These are phyloP conservation scores for Invenusta paracnida DNA, from an alignment of 2,888 invertebrate genomes.

Conservation along the genomic window DNA sequence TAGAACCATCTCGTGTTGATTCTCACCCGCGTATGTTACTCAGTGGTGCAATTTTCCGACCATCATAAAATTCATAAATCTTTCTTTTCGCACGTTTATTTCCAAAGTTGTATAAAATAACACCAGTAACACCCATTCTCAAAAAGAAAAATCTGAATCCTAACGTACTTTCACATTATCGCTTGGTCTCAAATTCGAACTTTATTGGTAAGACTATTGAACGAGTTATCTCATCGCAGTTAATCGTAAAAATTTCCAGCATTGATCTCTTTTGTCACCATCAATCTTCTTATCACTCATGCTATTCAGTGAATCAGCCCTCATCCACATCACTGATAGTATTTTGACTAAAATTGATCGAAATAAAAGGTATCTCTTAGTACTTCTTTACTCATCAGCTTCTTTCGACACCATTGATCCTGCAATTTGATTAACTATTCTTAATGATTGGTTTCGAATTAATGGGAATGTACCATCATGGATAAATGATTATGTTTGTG, in stretches of 20 bases:
- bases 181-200: background rate
- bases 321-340: conserved; percentile 6
- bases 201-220: conserved; percentile 18
- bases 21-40: background rate
- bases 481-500: conserved; percentile 26
- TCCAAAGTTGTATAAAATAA: background rate
- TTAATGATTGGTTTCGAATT: conserved; percentile 7
- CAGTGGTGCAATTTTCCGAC: background rate
- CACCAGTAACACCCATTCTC: conserved; percentile 12
- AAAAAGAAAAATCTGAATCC: conserved; percentile 18
- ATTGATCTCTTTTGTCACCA: background rate
- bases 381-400: conserved; percentile 15
- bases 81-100: background rate
- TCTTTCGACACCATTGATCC: background rate
- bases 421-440: background rate
- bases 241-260: background rate
- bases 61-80: background rate
- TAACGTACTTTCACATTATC: conserved; percentile 16
- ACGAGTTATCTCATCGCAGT: conserved; percentile 4
- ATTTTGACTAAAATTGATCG: conserved; percentile 10
- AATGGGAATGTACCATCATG: conserved; percentile 15
- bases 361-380: background rate
- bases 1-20: background rate
- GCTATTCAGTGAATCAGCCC: conserved; percentile 12
- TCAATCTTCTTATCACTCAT: background rate